A percentile compares a stretch with the other conserved stretches of the same genome.
phyloP scores from a whole-genome alignment of 2,888 invertebrate genomes.

The Hypolimnas misippus region DNA sequence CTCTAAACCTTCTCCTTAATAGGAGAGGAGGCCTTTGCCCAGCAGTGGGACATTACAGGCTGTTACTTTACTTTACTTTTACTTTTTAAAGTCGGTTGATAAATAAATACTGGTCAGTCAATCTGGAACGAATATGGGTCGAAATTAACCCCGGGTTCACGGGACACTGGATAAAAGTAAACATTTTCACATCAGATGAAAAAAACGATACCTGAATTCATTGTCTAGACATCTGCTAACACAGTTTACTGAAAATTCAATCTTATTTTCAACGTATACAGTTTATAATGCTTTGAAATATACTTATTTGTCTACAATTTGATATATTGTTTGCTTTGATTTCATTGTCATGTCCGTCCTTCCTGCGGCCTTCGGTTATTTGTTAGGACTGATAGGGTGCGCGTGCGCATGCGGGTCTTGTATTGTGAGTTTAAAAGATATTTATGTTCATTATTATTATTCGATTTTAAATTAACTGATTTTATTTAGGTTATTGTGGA shows the following conservation, averaged over 20 bases:
- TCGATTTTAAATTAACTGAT: conserved; percentile 4
- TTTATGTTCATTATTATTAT: conserved; percentile 20
- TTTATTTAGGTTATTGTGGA: not conserved
- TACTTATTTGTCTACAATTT: not conserved
- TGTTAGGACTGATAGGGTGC: conserved; percentile 10
- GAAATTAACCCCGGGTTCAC: too few species aligned
- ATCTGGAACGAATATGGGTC: too few species aligned
- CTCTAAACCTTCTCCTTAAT: too few species aligned
- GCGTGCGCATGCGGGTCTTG: conserved; percentile 29
- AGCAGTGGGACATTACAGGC: too few species aligned
- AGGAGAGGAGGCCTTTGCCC: too few species aligned
- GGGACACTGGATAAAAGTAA: too few species aligned
- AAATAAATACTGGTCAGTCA: too few species aligned
- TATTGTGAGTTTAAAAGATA: conserved; percentile 23
- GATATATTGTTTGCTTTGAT: conserved; percentile 16
- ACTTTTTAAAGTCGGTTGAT: too few species aligned
- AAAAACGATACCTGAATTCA: not conserved
- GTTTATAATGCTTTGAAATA: not conserved
- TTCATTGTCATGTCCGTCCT: conserved; percentile 6
- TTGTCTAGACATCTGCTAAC: not conserved
- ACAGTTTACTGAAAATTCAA: not conserved
- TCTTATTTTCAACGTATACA: not conserved
- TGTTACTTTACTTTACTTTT: too few species aligned
- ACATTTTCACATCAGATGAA: not conserved
- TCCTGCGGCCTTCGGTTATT: conserved; percentile 15